Conservation (phyloP, 35 echinoderm and acorn worm species). For the Anneissia japonica region DNA sequence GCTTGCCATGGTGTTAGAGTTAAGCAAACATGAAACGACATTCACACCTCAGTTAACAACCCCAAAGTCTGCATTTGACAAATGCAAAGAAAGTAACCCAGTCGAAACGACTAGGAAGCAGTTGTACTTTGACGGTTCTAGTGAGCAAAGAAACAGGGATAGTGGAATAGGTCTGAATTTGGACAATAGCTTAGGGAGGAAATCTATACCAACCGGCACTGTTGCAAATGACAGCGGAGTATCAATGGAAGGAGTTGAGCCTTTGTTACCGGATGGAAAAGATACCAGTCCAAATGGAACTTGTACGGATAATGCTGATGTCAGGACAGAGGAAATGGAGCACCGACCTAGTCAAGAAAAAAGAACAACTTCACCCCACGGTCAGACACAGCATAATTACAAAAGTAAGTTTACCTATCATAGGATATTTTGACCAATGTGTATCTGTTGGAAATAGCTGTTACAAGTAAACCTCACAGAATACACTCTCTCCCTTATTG, state of each 20-base stretch:
- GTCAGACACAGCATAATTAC: background rate
- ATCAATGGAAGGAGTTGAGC: background rate
- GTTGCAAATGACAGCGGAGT: background rate
- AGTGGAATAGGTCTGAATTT: background rate
- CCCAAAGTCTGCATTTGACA: background rate
- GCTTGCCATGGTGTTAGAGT: conserved; percentile 52
- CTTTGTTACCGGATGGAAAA: background rate
- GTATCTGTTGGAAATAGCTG: no score
- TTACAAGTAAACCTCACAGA: no score
- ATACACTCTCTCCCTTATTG: no score
- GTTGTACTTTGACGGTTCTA: background rate
- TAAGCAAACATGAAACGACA: conserved; percentile 28
- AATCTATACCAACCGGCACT: background rate
- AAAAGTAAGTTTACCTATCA: background rate
- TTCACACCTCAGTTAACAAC: background rate
- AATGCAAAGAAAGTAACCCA: background rate
- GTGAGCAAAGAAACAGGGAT: background rate
- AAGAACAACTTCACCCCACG: background rate
- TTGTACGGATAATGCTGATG: background rate
- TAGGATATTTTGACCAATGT: no score
- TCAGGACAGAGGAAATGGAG: background rate
- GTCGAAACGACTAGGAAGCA: background rate
- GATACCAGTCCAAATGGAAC: background rate
- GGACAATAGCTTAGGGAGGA: background rate
- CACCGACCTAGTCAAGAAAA: background rate